Evolutionary conservation across 1,140 invertebrate species (phyloP), one percentile per base, ranked within the genome.

Genomic region (Ctenoplectra terminalis): DNA sequence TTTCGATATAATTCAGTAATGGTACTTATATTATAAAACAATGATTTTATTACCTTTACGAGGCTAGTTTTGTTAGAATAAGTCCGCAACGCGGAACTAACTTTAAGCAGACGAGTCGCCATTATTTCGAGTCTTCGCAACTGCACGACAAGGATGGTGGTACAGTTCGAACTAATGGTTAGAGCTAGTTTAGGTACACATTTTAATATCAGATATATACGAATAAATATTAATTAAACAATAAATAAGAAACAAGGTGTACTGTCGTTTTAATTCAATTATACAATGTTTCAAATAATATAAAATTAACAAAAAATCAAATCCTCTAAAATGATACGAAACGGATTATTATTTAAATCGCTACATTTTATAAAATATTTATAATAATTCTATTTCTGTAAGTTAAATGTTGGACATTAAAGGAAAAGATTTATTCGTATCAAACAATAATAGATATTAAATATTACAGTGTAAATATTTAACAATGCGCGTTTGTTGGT

Each of bases 91-190:
- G 89, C 88, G 56, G 90, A 89, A 56, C 91, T 89, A 76, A 94
- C 88, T 85, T 81, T 92, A 61, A 94, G 79, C 84, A 94, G 78
- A 91, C 93, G 92, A 83, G 93, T 94, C 90, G 94, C 94, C 94
- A 94, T 94, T 92, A 93, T 93, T 86, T 50, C 48, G 29, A 83
- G 54, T 60, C 40, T 69, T 64, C 50, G 37, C 11, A 74, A 80
- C 40, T 73, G 46, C 37, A 58, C 23, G 31, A 60, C n/a, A 17
- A 69, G 26, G 9, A 26, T 29, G 29, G 15, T 43, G 23, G 11
- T 17, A 5, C 7, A 56, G 37, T 54, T 54, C 20, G 48, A 69
- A 56, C 34, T 26, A 26, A 26, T 56, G 7, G 15, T 67, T n/a
- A 1, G 40, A 77, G 29, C 11, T 48, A 69, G 4, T 69, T 48